A percentile compares a stretch with the other conserved stretches of the same genome.
These are phyloP conservation scores for Sarcophaga rosellei DNA, from an alignment of 2,888 invertebrate genomes.

Conservation along the genomic window DNA sequence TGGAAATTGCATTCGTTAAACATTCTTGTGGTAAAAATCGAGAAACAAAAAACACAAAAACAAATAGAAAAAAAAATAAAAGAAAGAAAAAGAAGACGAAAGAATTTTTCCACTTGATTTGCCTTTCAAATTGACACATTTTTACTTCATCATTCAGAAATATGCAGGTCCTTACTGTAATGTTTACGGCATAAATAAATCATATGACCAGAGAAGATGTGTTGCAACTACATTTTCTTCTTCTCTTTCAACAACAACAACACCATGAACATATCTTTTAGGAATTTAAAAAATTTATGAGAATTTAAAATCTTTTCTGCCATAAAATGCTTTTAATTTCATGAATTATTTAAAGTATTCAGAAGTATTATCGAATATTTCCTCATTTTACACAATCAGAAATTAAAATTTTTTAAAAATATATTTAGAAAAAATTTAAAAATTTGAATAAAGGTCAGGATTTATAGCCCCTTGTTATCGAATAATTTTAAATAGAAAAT, in stretches of 20 bases:
- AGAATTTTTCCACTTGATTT: conserved; percentile 62
- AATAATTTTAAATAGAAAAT: no score
- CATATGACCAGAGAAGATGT: neutral
- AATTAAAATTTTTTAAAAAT: neutral
- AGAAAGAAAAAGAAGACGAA: conserved; percentile 11
- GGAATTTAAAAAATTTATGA: neutral
- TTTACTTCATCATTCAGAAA: conserved; percentile 23
- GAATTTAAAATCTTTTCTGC: neutral
- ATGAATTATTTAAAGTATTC: neutral
- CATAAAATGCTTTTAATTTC: neutral
- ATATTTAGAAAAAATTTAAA: no score
- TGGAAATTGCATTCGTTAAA: conserved; percentile 3
- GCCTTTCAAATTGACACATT: conserved; percentile 64
- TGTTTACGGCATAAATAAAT: conserved; percentile 44
- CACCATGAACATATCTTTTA: neutral
- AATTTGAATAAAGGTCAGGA: no score
- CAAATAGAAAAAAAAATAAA: neutral
- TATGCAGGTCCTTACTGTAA: conserved; percentile 43
- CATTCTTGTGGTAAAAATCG: conserved; percentile 48
- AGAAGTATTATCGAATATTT: neutral
- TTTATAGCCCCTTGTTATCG: no score
- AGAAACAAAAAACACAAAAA: neutral
- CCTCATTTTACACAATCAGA: neutral
- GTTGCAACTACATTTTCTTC: neutral
- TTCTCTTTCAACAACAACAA: neutral